phyloP scores from a whole-genome alignment of 1,140 invertebrate genomes.

The Arctopsyche grandis region DNA sequence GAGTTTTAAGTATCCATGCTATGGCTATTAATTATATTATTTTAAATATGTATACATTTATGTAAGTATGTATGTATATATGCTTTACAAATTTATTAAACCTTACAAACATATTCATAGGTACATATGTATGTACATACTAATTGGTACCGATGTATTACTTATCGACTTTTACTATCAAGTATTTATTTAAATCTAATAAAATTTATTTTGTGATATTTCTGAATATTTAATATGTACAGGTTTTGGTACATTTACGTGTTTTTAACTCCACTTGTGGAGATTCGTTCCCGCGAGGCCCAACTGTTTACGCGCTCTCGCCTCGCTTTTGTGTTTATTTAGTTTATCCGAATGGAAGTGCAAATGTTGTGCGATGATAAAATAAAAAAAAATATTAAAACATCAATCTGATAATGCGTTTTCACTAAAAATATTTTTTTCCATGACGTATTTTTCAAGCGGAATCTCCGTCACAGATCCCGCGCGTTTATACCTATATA shows the following conservation, averaged over 20 bases:
- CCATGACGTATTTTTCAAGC: background rate
- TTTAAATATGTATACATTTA: too few species aligned
- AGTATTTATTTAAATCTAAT: too few species aligned
- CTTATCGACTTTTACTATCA: background rate
- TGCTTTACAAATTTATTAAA: too few species aligned
- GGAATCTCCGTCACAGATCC: background rate
- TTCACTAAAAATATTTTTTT: background rate
- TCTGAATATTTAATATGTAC: background rate
- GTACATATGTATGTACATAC: too few species aligned
- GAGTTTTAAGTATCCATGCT: too few species aligned
- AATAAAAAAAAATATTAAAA: background rate
- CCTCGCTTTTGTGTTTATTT: slow-evolving; percentile 2
- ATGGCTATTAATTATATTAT: too few species aligned
- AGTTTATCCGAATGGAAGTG: slow-evolving; percentile 9
- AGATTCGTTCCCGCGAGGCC: background rate
- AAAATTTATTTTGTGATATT: background rate
- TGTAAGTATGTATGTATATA: too few species aligned
- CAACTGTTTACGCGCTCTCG: background rate
- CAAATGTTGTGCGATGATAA: background rate
- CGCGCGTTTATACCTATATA: background rate
- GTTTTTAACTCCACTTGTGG: background rate
- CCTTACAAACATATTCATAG: too few species aligned
- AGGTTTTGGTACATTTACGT: slow-evolving; percentile 7
- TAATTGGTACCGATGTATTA: too few species aligned
- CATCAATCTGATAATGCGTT: slow-evolving; percentile 4